Conservation (phyloP, 2,888 invertebrate genomes). For the Cyaniris semiargus region DNA sequence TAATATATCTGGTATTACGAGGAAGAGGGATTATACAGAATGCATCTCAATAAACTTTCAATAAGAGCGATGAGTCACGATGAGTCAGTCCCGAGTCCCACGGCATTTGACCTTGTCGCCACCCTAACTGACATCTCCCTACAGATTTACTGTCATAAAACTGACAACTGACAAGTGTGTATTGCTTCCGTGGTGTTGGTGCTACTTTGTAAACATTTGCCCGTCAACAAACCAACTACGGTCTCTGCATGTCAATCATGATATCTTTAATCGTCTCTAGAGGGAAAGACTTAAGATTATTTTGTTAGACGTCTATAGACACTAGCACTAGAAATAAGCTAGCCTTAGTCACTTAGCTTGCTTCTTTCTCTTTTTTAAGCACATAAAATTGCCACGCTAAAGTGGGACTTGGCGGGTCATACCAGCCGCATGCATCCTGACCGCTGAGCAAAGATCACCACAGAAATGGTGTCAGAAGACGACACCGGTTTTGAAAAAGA, state of each 20-base stretch:
- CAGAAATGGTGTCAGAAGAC: too few species aligned
- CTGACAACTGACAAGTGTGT: not conserved
- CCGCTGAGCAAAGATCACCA: too few species aligned
- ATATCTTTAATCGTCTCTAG: too few species aligned
- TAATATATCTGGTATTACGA: not conserved
- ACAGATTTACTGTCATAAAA: not conserved
- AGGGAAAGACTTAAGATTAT: too few species aligned
- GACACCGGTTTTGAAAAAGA: too few species aligned
- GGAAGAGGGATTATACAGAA: not conserved
- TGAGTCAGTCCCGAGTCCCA: constrained; percentile 18
- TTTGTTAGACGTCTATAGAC: too few species aligned
- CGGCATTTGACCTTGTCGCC: constrained; percentile 22
- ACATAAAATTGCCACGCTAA: too few species aligned
- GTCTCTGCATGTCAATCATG: not conserved
- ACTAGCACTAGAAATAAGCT: too few species aligned
- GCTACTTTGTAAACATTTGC: not conserved
- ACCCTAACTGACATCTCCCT: not conserved
- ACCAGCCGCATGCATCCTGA: too few species aligned
- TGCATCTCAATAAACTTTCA: constrained; percentile 14
- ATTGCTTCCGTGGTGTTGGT: constrained; percentile 5
- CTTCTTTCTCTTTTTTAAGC: too few species aligned
- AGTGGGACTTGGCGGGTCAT: too few species aligned
- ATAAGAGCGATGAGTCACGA: constrained; percentile 8
- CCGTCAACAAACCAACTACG: not conserved
- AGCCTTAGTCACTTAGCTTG: too few species aligned